Evolutionary conservation across 2,113 vertebrate species (phyloP).

Genomic region (Pomatostomus ruficeps): DNA sequence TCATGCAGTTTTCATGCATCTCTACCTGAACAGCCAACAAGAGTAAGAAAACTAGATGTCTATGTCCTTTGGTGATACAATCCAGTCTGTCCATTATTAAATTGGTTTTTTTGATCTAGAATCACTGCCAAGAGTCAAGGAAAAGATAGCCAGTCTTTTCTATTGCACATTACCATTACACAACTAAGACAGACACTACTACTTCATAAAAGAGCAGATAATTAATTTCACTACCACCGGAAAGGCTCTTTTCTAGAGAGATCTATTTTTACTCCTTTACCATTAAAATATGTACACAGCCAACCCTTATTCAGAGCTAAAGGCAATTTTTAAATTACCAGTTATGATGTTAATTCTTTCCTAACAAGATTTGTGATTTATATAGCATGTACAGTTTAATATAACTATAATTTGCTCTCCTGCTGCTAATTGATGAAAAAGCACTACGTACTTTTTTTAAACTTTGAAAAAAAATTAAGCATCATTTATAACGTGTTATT

Average conservation of each 20-base stretch:
- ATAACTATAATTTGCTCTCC: conserved; percentile 46
- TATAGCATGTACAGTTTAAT: conserved; percentile 48
- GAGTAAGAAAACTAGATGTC: neutral
- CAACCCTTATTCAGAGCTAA: conserved; percentile 60
- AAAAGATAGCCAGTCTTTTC: neutral
- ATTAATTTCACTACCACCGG: conserved; percentile 27
- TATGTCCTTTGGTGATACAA: neutral
- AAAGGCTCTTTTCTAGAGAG: conserved; percentile 48
- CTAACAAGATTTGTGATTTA: conserved; percentile 71
- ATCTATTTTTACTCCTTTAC: conserved; percentile 56
- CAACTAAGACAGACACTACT: neutral
- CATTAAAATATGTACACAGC: conserved; percentile 48
- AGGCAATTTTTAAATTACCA: conserved; percentile 67
- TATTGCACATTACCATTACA: neutral
- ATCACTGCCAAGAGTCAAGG: neutral
- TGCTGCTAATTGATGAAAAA: conserved; percentile 64
- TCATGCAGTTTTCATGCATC: neutral
- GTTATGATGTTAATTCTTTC: conserved; percentile 54
- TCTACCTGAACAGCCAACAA: neutral
- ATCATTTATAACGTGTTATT: neutral
- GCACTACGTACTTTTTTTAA: conserved; percentile 27
- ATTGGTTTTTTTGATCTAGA: neutral
- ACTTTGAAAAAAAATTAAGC: conserved; percentile 57
- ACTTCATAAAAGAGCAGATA: conserved; percentile 20
- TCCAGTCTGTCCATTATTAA: neutral